A percentile compares a stretch with the other conserved stretches of the same genome.
phyloP scores from a whole-genome alignment of 2,888 invertebrate species.

The Philhelius pedissequus region DNA sequence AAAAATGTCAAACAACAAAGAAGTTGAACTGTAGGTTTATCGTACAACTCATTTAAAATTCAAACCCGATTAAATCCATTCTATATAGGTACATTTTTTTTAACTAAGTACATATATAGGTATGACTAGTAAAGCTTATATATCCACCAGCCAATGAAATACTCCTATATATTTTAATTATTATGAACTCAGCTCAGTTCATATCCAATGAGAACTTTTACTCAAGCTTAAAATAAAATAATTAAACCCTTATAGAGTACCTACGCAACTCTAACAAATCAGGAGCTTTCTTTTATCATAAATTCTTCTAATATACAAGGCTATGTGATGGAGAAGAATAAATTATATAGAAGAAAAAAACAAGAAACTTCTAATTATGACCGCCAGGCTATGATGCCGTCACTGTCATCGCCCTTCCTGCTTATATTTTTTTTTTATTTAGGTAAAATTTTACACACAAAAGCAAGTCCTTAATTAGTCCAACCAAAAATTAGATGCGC shows the following conservation, averaged over 20 bases:
- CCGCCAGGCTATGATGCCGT: neutral
- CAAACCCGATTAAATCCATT: neutral
- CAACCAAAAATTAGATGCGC: slow-evolving; percentile 56
- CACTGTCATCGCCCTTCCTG: neutral
- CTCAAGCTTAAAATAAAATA: neutral
- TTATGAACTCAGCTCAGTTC: neutral
- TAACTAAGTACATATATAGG: no score
- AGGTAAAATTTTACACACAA: neutral
- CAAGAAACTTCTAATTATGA: slow-evolving; percentile 46
- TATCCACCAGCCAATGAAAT: neutral
- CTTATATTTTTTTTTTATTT: neutral
- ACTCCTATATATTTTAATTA: neutral
- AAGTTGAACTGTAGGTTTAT: no score
- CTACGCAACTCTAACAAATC: slow-evolving; percentile 45
- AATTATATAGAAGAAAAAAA: neutral
- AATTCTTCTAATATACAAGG: neutral
- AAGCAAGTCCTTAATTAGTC: slow-evolving; percentile 61
- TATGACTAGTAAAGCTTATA: neutral
- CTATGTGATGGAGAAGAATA: neutral
- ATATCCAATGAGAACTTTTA: slow-evolving; percentile 1
- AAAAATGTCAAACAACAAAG: no score
- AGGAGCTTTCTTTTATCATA: neutral
- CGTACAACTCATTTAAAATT: neutral
- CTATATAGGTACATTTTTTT: no score
- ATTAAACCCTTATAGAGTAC: slow-evolving; percentile 30